A percentile compares a stretch with the other conserved stretches of the same genome.
Conservation (phyloP, 2,888 invertebrate species). For the Augochlorella aurata region DNA sequence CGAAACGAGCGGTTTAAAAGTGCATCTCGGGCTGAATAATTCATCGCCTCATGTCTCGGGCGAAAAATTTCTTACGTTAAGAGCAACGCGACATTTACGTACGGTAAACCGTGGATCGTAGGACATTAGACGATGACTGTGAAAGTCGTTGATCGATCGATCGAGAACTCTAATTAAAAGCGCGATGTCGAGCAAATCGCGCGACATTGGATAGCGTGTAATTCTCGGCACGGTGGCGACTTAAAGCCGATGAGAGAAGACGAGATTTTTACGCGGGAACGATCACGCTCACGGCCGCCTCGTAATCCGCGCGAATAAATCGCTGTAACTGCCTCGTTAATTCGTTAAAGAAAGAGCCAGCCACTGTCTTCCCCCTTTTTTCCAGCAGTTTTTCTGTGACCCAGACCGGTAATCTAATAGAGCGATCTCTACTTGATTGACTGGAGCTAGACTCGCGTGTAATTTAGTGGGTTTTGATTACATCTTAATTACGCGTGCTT, state of each 20-base stretch:
- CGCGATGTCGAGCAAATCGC: background rate
- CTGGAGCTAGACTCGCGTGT: slow-evolving; percentile 38
- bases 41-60: background rate
- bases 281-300: slow-evolving; percentile 7
- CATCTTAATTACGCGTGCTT: slow-evolving; percentile 22
- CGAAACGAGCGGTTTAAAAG: background rate
- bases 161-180: slow-evolving; percentile 10
- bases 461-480: slow-evolving; percentile 42
- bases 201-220: slow-evolving; percentile 6
- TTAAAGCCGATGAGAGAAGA: background rate
- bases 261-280: slow-evolving; percentile 8
- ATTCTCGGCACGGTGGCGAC: background rate
- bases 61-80: background rate
- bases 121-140: background rate
- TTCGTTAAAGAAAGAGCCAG: slow-evolving; percentile 16
- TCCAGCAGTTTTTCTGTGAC: background rate
- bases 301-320: slow-evolving; percentile 9
- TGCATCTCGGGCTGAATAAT: slow-evolving; percentile 3
- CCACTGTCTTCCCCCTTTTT: background rate
- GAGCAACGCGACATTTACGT: background rate
- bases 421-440: slow-evolving; percentile 29
- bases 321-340: slow-evolving; percentile 22
- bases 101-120: no score
- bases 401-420: slow-evolving; percentile 23
- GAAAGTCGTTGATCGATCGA: slow-evolving; percentile 5